Conservation (phyloP, 2,797 vertebrate species). For the Chelon auratus region DNA sequence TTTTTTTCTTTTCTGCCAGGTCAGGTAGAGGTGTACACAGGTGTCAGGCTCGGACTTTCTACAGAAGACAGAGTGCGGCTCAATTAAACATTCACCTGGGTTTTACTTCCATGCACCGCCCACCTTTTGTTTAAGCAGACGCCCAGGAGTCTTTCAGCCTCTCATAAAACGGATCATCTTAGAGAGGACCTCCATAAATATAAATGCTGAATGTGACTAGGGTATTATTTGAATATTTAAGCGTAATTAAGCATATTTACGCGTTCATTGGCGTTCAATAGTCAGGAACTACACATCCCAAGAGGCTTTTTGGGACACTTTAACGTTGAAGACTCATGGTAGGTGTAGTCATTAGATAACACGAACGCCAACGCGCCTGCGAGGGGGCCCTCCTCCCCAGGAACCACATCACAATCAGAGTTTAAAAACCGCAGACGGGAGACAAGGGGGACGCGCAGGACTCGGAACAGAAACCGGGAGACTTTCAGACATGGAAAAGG, state of each 20-base stretch:
- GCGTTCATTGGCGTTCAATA: background rate
- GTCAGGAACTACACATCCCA: background rate
- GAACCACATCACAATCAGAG: slow-evolving; percentile 74
- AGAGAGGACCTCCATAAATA: background rate
- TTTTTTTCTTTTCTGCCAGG: too few relatives aligned
- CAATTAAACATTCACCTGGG: slow-evolving; percentile 69
- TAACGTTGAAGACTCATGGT: background rate
- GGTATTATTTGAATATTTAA: too few relatives aligned
- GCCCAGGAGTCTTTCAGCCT: background rate
- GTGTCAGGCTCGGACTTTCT: background rate
- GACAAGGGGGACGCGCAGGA: background rate
- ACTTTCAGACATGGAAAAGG: slow-evolving; percentile 76
- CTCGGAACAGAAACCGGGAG: too few relatives aligned
- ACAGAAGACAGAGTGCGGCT: slow-evolving; percentile 7
- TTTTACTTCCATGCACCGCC: slow-evolving; percentile 14
- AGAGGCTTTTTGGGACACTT: background rate
- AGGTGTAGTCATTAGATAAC: slow-evolving; percentile 11
- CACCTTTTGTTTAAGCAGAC: background rate
- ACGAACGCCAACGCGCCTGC: background rate
- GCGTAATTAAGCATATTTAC: too few relatives aligned
- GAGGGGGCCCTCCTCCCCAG: slow-evolving; percentile 46
- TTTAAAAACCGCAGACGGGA: slow-evolving; percentile 58
- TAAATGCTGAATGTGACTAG: background rate
- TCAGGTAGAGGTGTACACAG: too few relatives aligned
- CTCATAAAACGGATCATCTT: background rate